These are phyloP conservation scores for Hycleus phaleratus DNA, from an alignment of 1,140 invertebrate species.

Conservation along the genomic window DNA sequence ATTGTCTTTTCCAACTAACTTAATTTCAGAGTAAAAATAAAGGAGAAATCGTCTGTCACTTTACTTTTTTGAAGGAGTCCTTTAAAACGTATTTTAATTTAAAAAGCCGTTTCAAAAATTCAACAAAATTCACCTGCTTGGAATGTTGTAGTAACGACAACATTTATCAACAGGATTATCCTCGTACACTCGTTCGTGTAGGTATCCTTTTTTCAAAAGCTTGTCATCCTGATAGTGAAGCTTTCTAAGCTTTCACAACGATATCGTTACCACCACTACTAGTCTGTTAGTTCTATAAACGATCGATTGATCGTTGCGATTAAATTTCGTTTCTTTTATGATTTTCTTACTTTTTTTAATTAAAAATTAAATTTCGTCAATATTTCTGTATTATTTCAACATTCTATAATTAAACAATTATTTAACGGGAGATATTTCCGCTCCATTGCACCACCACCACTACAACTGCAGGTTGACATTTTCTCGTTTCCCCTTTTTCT, in stretches of 20 bases:
- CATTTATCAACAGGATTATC: constrained; percentile 15
- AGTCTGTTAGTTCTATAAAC: not conserved
- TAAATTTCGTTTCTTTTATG: not conserved
- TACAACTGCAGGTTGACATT: no score
- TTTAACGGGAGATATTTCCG: not conserved
- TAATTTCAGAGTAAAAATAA: no score
- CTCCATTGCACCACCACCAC: not conserved
- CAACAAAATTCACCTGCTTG: no score
- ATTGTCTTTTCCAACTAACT: no score
- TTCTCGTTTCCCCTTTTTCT: no score
- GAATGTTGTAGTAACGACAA: not conserved
- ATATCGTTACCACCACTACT: constrained; percentile 5
- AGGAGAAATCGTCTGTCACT: no score
- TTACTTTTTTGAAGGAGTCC: no score
- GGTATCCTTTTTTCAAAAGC: constrained; percentile 11
- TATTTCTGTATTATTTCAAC: not conserved
- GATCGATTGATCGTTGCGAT: constrained; percentile 9
- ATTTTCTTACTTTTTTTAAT: constrained; percentile 2
- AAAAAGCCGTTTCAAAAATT: no score
- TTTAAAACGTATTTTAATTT: no score
- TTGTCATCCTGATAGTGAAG: constrained; percentile 1
- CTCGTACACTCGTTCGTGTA: constrained; percentile 5
- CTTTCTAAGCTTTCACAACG: constrained; percentile 10
- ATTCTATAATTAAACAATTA: not conserved
- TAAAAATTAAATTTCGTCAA: no score